Conservation (phyloP, 64 coral and sea anemone genomes). For the Montipora foliosa region DNA sequence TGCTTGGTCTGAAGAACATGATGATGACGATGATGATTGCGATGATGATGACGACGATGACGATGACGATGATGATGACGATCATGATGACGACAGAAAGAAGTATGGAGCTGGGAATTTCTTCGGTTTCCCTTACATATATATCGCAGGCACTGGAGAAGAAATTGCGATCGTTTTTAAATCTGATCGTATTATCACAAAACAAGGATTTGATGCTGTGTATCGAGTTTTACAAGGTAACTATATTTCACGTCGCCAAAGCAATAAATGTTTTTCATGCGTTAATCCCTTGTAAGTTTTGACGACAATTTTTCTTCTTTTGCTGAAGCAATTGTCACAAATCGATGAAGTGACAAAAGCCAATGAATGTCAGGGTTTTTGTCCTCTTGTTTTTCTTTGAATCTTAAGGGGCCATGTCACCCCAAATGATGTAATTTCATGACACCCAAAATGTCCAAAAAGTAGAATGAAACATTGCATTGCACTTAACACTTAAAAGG, state of each 20-base stretch:
- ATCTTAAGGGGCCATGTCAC: too few species aligned
- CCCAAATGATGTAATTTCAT: too few species aligned
- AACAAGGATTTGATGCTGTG: conserved; percentile 4
- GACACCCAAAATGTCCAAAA: too few species aligned
- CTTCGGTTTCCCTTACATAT: conserved; percentile 25
- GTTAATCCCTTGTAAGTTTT: too few species aligned
- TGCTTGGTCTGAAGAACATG: background rate
- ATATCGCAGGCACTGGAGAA: conserved; percentile 16
- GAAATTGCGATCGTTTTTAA: conserved; percentile 14
- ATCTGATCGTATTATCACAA: conserved; percentile 27
- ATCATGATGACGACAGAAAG: background rate
- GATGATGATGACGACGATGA: conserved; percentile 21
- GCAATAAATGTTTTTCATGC: too few species aligned
- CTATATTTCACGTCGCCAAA: background rate
- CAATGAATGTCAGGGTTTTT: too few species aligned
- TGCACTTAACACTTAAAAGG: too few species aligned
- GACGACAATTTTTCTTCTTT: too few species aligned
- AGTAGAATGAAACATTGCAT: too few species aligned
- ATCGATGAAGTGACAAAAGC: too few species aligned
- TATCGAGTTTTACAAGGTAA: conserved; percentile 26
- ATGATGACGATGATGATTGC: conserved; percentile 18
- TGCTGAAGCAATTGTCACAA: too few species aligned
- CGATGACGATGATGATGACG: conserved; percentile 6
- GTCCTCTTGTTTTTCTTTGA: too few species aligned
- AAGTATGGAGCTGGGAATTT: background rate